These are phyloP conservation scores for Redunca redunca DNA, from an alignment of 2,113 vertebrate species.

Conservation along the genomic window DNA sequence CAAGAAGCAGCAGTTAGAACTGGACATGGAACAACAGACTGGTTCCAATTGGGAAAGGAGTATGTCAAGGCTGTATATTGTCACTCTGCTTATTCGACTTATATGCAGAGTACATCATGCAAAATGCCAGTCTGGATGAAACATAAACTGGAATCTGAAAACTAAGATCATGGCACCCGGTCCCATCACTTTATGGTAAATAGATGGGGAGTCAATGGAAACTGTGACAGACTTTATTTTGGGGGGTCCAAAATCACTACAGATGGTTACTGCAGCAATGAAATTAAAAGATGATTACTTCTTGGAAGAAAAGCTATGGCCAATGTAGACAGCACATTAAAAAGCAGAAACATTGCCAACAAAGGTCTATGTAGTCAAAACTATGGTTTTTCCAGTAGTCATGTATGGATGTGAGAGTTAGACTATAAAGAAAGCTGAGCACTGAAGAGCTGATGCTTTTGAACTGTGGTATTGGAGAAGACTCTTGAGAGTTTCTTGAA, in stretches of 20 bases:
- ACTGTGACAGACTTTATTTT: neutral
- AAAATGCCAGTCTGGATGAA: neutral
- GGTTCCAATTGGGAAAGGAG: neutral
- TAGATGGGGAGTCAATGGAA: neutral
- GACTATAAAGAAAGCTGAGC: neutral
- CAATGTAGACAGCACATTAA: neutral
- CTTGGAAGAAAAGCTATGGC: neutral
- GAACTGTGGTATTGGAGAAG: neutral
- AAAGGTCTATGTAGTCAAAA: neutral
- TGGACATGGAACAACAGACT: neutral
- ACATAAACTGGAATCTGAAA: neutral
- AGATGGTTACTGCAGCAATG: neutral
- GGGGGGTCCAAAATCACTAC: neutral
- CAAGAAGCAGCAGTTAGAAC: neutral
- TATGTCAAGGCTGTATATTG: neutral
- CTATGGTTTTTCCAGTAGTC: neutral
- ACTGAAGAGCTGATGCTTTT: neutral
- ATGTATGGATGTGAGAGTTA: neutral
- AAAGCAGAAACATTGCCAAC: neutral
- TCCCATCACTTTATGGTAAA: neutral
- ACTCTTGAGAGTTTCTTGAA: neutral
- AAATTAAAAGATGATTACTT: neutral
- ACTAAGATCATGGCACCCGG: neutral
- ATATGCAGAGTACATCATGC: neutral
- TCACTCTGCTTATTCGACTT: neutral